Percentiles rank a stretch among this genome's conserved stretches.
These are phyloP conservation scores for Flexamia atlantica DNA, from an alignment of 2,888 invertebrate genomes.

Conservation along the genomic window DNA sequence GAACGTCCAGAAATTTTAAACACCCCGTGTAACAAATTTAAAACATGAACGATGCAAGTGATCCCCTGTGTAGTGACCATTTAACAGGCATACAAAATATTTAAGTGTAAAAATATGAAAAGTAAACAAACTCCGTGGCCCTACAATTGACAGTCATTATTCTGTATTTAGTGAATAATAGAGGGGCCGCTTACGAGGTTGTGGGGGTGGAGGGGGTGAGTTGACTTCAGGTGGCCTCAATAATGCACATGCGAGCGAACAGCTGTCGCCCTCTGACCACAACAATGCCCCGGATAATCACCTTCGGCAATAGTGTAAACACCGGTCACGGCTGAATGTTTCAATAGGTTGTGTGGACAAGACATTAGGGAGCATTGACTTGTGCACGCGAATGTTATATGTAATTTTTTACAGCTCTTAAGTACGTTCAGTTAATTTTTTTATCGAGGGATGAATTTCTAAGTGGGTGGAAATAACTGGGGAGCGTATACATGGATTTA, in stretches of 20 bases:
- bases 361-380: constrained; percentile 4
- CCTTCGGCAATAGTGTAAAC: not conserved
- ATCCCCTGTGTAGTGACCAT: no score
- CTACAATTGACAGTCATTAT: not conserved
- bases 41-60: no score
- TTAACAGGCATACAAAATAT: no score
- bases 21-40: no score
- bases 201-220: not conserved
- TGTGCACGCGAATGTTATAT: not conserved
- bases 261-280: constrained; percentile 25
- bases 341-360: not conserved
- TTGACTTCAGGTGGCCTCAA: constrained; percentile 42
- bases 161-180: constrained; percentile 1
- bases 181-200: not conserved
- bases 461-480: no score
- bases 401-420: no score
- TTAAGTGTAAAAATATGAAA: no score
- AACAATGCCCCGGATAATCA: not conserved
- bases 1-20: no score
- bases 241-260: constrained; percentile 11
- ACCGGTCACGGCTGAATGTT: not conserved
- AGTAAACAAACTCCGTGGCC: no score
- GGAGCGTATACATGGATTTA: no score
- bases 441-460: no score
- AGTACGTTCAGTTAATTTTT: no score